Evolutionary conservation across 2,113 vertebrate species (phyloP), one percentile per base, ranked within the genome.

Genomic region (Columbina picui): DNA sequence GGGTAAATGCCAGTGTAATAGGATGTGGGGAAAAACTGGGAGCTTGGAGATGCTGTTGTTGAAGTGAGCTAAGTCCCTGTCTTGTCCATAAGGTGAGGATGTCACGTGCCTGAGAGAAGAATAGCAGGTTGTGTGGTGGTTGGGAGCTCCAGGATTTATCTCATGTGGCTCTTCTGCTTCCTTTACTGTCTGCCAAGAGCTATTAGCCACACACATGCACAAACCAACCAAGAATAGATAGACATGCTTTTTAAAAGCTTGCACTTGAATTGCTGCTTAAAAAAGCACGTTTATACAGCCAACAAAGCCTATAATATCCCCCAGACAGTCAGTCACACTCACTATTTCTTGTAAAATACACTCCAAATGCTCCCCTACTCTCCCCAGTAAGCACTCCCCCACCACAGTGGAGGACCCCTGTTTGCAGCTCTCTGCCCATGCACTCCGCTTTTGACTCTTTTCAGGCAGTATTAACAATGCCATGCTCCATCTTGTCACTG

Each of bases 221-320:
- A 91, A 96, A 95, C 70, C 65, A 91, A 80, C 63, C 67, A 88
- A 89, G 79, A 95, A 93, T 50, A 93, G 78, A 34, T 76, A 73
- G 78, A 80, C 38, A 15, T 34, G 47, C 25, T 88, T 86, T 81
- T 86, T 61, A 77, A 94, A 94, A 75, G 2, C 60, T 68, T 53
- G 39, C 22, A 26, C 32, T 90, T 60, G 50, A 92, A 49, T 68
- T 78, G 36, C 57, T 84, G 56, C 94, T 90, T 91, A 2, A 67
- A 87, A 93, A 84, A 88, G 18, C 52, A 1, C 65, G 39, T 85
- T 93, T 82, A 61, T 83, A 39, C 19, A 75, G 53, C 30, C 65
- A 84, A 30, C 30, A 83, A 88, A 92, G n/a, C 83, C 76, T 85
- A 60, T 16, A 60, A 18, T 30, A 82, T 89, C n/a, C 10, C 29